Evolutionary conservation across 2,797 vertebrate genomes (phyloP).

Genomic region (Tokudaia tokunoshimensis): DNA sequence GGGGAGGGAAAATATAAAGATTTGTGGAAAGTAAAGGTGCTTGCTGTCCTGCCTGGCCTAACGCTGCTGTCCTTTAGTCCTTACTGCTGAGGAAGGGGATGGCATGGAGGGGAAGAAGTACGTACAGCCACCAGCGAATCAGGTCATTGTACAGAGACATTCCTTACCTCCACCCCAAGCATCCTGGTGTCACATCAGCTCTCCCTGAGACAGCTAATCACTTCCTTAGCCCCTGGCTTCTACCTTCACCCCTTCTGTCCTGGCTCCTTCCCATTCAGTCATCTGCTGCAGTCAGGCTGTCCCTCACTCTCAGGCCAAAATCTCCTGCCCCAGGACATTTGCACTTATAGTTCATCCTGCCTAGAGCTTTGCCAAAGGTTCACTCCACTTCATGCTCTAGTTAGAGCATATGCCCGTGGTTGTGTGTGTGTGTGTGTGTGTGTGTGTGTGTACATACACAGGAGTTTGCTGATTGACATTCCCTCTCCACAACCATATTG

Average conservation of each 20-base stretch:
- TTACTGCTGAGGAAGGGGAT: neutral
- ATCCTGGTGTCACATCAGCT: neutral
- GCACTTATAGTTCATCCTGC: neutral
- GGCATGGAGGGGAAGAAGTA: neutral
- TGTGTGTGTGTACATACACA: neutral
- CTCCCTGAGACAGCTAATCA: neutral
- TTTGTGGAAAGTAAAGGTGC: neutral
- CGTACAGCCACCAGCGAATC: neutral
- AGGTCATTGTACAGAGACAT: rapidly evolving
- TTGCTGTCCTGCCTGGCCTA: neutral
- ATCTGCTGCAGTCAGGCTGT: neutral
- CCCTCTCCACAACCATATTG: neutral
- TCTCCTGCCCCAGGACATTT: neutral
- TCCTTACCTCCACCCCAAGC: neutral
- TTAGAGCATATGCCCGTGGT: neutral
- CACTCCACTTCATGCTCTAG: neutral
- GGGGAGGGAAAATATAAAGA: neutral
- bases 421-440: neutral
- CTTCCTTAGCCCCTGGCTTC: neutral
- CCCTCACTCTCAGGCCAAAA: neutral
- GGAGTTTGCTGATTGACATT: neutral
- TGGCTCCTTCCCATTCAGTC: too few species aligned
- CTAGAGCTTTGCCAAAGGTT: neutral
- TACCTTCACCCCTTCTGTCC: neutral
- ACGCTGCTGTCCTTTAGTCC: neutral